A percentile compares a stretch with the other conserved stretches of the same genome.
These are phyloP conservation scores for Saxicola maurus DNA, from an alignment of 2,797 vertebrate genomes.

Conservation along the genomic window DNA sequence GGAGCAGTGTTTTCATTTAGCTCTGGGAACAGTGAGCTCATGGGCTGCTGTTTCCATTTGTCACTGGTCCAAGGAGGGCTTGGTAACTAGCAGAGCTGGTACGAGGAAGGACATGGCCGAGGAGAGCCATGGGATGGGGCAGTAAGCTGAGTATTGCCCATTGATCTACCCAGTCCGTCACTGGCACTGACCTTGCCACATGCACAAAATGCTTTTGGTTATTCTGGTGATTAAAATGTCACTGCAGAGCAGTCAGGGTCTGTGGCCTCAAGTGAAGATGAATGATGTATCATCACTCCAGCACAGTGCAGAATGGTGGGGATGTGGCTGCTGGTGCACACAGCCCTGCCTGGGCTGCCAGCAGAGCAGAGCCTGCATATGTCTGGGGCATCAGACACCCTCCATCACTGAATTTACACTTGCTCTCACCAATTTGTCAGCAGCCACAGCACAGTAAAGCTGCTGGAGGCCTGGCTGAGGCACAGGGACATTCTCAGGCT, in stretches of 20 bases:
- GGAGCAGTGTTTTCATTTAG: neutral
- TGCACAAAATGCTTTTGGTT: neutral
- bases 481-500: neutral
- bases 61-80: accelerated
- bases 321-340: accelerated
- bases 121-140: accelerated
- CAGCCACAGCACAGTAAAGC: accelerated
- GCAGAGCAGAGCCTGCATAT: neutral
- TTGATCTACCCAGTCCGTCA: accelerated
- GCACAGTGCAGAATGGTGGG: accelerated
- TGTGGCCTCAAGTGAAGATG: neutral
- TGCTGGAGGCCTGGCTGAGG: neutral
- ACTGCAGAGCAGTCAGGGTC: neutral
- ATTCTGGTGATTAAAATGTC: neutral
- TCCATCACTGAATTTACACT: accelerated
- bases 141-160: accelerated
- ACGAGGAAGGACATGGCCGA: accelerated
- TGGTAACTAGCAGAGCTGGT: neutral
- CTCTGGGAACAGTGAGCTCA: accelerated
- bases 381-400: neutral
- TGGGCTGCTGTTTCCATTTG: neutral
- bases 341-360: neutral
- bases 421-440: neutral
- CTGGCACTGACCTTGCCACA: accelerated
- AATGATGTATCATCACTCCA: accelerated